Percentiles rank a stretch among this genome's conserved stretches.
Conservation (phyloP, 1,140 invertebrate genomes). For the Penaeus indicus region DNA sequence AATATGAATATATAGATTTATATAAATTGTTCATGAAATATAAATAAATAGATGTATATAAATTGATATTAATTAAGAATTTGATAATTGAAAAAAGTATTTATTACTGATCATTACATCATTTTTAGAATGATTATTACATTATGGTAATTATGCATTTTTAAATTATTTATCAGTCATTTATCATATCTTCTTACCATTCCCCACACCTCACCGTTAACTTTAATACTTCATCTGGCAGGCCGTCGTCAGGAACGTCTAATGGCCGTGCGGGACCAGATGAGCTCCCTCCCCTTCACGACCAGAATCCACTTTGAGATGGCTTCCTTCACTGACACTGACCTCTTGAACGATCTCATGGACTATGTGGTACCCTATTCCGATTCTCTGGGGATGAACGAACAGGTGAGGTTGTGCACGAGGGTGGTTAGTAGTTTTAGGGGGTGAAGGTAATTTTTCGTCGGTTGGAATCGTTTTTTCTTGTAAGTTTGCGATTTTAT, state of each 20-base stretch:
- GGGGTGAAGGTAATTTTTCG: neutral
- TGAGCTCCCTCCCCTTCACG: constrained; percentile 74
- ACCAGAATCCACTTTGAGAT: constrained; percentile 89
- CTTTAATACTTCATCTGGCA: constrained; percentile 68
- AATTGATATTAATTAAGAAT: no score
- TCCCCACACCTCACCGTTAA: neutral
- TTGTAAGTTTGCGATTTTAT: no score
- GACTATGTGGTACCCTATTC: constrained; percentile 81
- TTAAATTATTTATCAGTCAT: neutral
- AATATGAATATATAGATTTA: no score
- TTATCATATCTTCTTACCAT: neutral
- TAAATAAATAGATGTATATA: no score
- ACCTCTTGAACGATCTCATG: constrained; percentile 78
- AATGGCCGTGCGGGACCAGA: constrained; percentile 78
- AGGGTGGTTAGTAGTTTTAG: neutral
- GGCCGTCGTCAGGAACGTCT: constrained; percentile 78
- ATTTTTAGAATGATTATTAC: no score
- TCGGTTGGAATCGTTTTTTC: no score
- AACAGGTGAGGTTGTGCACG: constrained; percentile 74
- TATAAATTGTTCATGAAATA: no score
- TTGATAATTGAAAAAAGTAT: no score
- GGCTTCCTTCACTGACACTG: constrained; percentile 85
- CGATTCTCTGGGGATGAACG: constrained; percentile 92
- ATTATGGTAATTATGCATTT: no score
- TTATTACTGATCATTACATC: no score